phyloP scores from a whole-genome alignment of 2,888 invertebrate species.

The Apomyelois bistriatella region DNA sequence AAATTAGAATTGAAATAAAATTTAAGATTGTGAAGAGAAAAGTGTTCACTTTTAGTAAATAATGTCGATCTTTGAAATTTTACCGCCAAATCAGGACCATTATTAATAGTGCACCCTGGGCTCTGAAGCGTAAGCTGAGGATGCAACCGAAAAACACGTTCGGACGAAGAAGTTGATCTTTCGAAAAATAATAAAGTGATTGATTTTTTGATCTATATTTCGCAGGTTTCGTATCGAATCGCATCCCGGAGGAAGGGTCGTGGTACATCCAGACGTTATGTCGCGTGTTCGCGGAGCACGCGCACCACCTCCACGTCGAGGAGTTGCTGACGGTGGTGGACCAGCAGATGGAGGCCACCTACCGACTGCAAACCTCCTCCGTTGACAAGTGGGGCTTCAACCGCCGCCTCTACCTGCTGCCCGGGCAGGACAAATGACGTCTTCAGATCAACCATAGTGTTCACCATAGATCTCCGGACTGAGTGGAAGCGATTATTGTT shows the following conservation, averaged over 20 bases:
- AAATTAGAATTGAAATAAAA: too few relatives aligned
- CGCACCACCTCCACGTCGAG: slow-evolving; percentile 82
- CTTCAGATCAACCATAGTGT: neutral
- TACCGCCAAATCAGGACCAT: too few relatives aligned
- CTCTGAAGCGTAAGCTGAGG: too few relatives aligned
- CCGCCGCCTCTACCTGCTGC: slow-evolving; percentile 83
- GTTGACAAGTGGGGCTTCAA: slow-evolving; percentile 84
- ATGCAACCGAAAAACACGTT: too few relatives aligned
- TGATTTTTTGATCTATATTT: neutral
- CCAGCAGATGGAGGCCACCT: slow-evolving; percentile 51
- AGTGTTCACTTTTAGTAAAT: too few relatives aligned
- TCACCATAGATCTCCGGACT: neutral
- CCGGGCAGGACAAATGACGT: slow-evolving; percentile 72
- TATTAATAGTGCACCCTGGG: too few relatives aligned
- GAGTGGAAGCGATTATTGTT: too few relatives aligned
- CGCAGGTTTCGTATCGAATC: slow-evolving; percentile 80
- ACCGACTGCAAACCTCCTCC: slow-evolving; percentile 81
- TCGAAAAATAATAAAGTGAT: too few relatives aligned
- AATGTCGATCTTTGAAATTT: too few relatives aligned
- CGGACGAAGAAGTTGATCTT: too few relatives aligned
- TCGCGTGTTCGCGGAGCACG: slow-evolving; percentile 81
- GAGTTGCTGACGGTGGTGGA: slow-evolving; percentile 83
- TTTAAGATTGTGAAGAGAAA: too few relatives aligned
- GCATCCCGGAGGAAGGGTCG: slow-evolving; percentile 80
- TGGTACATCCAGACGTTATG: slow-evolving; percentile 87